phyloP scores from a whole-genome alignment of 2,113 vertebrate species.

The Mesocricetus auratus region DNA sequence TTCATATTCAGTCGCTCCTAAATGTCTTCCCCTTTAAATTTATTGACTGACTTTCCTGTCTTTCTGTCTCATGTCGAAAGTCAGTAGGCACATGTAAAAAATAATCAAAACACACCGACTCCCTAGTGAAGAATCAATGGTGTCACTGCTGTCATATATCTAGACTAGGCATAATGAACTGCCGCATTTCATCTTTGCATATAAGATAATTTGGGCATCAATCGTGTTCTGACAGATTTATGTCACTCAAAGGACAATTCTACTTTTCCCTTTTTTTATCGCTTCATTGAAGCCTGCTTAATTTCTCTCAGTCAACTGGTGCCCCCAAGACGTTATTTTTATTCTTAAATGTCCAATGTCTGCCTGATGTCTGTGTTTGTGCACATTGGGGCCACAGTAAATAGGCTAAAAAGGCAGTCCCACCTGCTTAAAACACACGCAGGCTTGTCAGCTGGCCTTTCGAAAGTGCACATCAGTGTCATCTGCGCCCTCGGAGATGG shows the following conservation, averaged over 20 bases:
- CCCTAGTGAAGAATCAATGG: conserved; percentile 96
- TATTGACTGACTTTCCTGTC: conserved; percentile 94
- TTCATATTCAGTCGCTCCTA: conserved; percentile 95
- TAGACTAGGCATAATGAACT: conserved; percentile 97
- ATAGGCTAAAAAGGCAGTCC: conserved; percentile 90
- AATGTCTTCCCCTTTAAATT: conserved; percentile 97
- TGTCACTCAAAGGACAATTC: conserved; percentile 99
- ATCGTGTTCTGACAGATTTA: conserved; percentile 99
- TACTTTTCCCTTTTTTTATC: conserved; percentile 99
- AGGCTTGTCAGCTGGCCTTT: conserved; percentile 89
- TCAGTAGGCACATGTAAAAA: conserved; percentile 95
- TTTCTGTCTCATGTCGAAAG: conserved; percentile 94
- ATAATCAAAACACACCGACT: conserved; percentile 97
- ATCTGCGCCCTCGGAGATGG: conserved; percentile 83
- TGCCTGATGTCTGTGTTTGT: conserved; percentile 92
- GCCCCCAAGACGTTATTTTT: conserved; percentile 97
- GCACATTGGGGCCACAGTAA: conserved; percentile 91
- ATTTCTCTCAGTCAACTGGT: conserved; percentile 98
- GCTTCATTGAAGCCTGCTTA: conserved; percentile 99
- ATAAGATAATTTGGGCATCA: conserved; percentile 99
- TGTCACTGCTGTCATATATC: conserved; percentile 97
- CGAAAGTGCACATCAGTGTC: conserved; percentile 85
- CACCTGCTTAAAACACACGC: conserved; percentile 86
- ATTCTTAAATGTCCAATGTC: conserved; percentile 98
- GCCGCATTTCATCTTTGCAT: conserved; percentile 99